Evolutionary conservation across 2,888 invertebrate species (phyloP).

Genomic region (Lymantria dispar): DNA sequence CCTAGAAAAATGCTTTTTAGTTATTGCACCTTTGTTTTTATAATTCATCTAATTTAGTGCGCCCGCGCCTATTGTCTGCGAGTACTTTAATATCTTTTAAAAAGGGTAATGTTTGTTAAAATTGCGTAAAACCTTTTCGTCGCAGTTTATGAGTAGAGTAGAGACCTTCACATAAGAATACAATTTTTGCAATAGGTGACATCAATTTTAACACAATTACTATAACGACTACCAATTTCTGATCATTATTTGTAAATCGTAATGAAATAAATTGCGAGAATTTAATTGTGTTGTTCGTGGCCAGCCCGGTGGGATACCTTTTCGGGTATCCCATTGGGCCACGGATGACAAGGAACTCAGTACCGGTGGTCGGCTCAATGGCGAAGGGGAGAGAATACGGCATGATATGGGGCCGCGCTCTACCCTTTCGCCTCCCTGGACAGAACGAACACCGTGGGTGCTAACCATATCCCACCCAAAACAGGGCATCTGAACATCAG

Average conservation of each 20-base stretch:
- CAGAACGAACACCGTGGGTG: too few species aligned
- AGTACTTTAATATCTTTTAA: background rate
- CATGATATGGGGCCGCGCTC: too few species aligned
- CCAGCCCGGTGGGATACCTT: too few species aligned
- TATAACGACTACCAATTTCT: constrained; percentile 50
- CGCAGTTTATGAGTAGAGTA: background rate
- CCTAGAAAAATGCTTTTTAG: constrained; percentile 54
- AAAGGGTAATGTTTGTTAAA: constrained; percentile 10
- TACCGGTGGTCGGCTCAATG: too few species aligned
- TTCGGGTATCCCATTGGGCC: too few species aligned
- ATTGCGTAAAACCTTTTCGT: background rate
- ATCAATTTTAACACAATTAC: constrained; percentile 69
- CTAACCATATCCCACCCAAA: too few species aligned
- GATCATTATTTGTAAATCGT: constrained; percentile 58
- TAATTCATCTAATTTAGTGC: constrained; percentile 12
- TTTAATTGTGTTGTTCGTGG: too few species aligned
- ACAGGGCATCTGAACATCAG: too few species aligned
- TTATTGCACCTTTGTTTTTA: constrained; percentile 35
- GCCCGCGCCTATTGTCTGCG: constrained; percentile 10
- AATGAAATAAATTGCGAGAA: constrained; percentile 57
- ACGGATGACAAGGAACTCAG: too few species aligned
- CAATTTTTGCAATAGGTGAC: constrained; percentile 39
- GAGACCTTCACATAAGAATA: background rate
- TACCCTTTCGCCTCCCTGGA: too few species aligned
- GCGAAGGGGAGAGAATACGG: too few species aligned